A percentile compares a stretch with the other conserved stretches of the same genome.
phyloP scores from a whole-genome alignment of 2,888 invertebrate genomes.

The Rhagonycha lutea region DNA sequence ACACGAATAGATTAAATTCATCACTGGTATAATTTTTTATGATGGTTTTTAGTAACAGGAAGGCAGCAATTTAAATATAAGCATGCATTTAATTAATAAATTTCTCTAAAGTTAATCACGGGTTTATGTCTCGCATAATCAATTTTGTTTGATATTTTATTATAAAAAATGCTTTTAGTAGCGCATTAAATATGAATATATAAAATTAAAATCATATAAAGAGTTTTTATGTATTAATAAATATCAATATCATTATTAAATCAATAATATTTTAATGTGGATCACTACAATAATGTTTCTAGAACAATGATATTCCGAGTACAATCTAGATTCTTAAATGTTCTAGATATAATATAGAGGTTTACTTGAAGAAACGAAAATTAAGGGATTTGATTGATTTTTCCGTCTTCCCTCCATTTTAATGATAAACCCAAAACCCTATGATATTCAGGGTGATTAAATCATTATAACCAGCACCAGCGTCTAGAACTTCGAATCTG shows the following conservation, averaged over 20 bases:
- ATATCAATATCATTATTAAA: not conserved
- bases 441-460: too few relatives aligned
- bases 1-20: not conserved
- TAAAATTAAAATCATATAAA: not conserved
- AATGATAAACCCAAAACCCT: too few relatives aligned
- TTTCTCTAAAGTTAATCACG: conserved; percentile 11
- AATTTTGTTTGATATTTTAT: conserved; percentile 15
- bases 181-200: not conserved
- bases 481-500: too few relatives aligned
- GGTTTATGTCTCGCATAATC: conserved; percentile 17
- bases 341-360: not conserved
- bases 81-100: conserved; percentile 25
- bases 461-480: too few relatives aligned
- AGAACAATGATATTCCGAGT: not conserved
- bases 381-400: too few relatives aligned
- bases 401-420: too few relatives aligned
- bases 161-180: not conserved
- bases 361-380: not conserved
- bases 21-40: not conserved
- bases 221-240: not conserved
- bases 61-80: conserved; percentile 21
- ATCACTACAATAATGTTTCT: not conserved
- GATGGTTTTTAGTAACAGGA: conserved; percentile 11
- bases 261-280: not conserved
- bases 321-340: not conserved